Conservation (phyloP, 2,888 invertebrate genomes). For the Leptinotarsa tumamoca region DNA sequence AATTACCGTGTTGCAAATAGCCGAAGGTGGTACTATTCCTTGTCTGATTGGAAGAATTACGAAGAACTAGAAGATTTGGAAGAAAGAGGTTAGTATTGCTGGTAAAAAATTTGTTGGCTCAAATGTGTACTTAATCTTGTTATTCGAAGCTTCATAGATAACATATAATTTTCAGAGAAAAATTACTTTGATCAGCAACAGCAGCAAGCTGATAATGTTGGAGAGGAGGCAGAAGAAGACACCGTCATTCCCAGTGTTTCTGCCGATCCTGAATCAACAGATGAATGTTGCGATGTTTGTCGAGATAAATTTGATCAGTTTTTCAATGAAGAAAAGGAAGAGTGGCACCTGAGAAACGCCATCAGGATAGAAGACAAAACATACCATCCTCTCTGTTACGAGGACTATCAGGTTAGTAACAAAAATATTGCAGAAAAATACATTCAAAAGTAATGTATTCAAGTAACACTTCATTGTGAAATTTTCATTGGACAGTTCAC, state of each 20-base stretch:
- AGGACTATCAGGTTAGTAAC: conserved; percentile 80
- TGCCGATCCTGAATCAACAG: conserved; percentile 74
- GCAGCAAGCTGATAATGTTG: conserved; percentile 69
- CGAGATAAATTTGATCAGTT: conserved; percentile 94
- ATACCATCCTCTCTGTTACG: conserved; percentile 92
- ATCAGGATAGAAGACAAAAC: conserved; percentile 79
- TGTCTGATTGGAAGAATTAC: conserved; percentile 93
- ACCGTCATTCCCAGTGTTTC: conserved; percentile 78
- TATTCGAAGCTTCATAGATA: not conserved
- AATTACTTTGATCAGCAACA: conserved; percentile 85
- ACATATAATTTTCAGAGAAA: conserved; percentile 72
- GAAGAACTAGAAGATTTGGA: conserved; percentile 94
- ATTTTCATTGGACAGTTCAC: too few relatives aligned
- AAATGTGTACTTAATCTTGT: too few relatives aligned
- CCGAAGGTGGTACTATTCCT: conserved; percentile 90
- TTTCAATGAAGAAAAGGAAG: conserved; percentile 97
- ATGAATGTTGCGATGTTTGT: conserved; percentile 86
- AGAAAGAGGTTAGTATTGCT: conserved; percentile 75
- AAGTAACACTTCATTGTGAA: too few relatives aligned
- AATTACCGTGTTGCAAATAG: conserved; percentile 86
- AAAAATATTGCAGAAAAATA: not conserved
- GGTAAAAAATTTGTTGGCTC: not conserved
- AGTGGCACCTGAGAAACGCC: conserved; percentile 94
- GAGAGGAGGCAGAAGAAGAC: conserved; percentile 72
- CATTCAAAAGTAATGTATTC: not conserved